These are phyloP conservation scores for Acanthopagrus latus DNA, from an alignment of 2,797 vertebrate genomes.

Conservation along the genomic window DNA sequence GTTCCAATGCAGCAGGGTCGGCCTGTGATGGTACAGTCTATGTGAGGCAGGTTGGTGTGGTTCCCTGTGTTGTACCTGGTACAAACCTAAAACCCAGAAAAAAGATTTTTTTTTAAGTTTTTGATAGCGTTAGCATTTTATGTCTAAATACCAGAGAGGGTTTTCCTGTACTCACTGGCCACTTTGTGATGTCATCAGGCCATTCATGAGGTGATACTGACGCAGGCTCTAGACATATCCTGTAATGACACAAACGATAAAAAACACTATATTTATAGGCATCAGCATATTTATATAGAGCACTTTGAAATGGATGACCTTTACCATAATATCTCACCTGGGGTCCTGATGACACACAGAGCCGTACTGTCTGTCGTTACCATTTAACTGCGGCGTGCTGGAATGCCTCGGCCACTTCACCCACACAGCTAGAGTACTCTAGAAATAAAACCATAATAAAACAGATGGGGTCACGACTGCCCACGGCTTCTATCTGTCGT, in stretches of 20 bases:
- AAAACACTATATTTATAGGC: neutral
- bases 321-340: conserved; percentile 79
- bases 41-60: conserved; percentile 95
- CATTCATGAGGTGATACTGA: conserved; percentile 96
- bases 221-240: conserved; percentile 96
- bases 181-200: conserved; percentile 99
- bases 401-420: conserved; percentile 95
- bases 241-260: conserved; percentile 61
- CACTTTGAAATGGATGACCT: neutral
- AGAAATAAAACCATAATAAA: conserved; percentile 21
- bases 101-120: neutral
- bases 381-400: conserved; percentile 89
- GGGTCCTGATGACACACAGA: conserved; percentile 99
- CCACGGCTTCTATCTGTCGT: neutral
- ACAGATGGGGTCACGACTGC: conserved; percentile 31
- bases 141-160: neutral
- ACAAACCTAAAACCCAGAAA: conserved; percentile 85
- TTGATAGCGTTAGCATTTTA: neutral
- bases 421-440: conserved; percentile 97
- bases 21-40: conserved; percentile 94
- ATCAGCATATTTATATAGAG: neutral
- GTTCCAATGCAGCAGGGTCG: conserved; percentile 97
- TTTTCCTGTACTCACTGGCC: conserved; percentile 90
- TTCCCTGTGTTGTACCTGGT: conserved; percentile 94
- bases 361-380: conserved; percentile 87